Evolutionary conservation across 2,888 invertebrate species (phyloP), one percentile per base, ranked within the genome.

Genomic region (Malthinus flaveolus): DNA sequence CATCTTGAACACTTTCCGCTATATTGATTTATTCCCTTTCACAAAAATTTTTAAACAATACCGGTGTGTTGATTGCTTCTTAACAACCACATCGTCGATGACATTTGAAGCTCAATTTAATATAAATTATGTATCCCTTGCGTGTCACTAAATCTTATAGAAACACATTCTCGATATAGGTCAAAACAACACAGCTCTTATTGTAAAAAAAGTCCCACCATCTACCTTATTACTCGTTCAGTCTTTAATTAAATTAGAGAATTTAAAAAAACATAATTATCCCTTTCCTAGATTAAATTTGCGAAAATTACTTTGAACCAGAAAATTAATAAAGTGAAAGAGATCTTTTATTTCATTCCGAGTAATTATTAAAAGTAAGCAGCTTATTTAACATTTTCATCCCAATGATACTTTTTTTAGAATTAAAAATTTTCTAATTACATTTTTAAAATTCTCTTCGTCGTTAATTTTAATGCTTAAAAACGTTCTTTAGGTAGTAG

Each of bases 351-450:
- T 23, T n/a, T 42, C n/a, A 23, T 11, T 49, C 5, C 37, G 23
- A 10, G 34, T 36, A 23, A 46, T 36, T 37, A 31, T 49, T 36
- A 11, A 9, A 49, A 36, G 49, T 49, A 49, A 48, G 35, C 23
- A 48, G 48, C 35, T 48, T 48, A 48, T 48, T 48, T 35, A 15
- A 35, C 36, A 48, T 48, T 48, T 48, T 35, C 48, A 46, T 13
- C 39, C 13, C 39, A 42, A 42, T 12, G 39, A 42, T 9, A 13
- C 2, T 13, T 39, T 4, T 39, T 37, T 12, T 39, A 12, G 10
- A 1, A 3, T 15, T 42, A 15, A n/a, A n/a, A 15, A 1, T 15
- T 15, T 42, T 42, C 13, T n/a, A 42, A 42, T 15, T 42, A n/a
- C 9, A 5, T 15, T n/a, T n/a, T 9, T 42, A 9, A n/a, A 23